Evolutionary conservation across 2,113 vertebrate genomes (phyloP).

Genomic region (Aplodontia rufa): DNA sequence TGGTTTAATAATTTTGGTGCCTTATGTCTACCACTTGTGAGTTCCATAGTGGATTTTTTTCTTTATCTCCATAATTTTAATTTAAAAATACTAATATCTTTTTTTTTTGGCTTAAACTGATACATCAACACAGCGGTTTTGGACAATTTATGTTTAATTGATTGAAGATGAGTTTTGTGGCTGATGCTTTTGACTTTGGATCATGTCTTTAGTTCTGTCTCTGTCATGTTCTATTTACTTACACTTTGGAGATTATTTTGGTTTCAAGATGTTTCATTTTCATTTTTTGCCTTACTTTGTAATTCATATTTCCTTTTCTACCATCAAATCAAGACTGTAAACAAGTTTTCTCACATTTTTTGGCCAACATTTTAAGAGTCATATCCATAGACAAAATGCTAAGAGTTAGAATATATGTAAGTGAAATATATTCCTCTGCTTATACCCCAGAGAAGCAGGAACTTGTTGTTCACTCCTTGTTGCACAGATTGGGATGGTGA

Average conservation of each 20-base stretch:
- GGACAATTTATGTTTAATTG: not conserved
- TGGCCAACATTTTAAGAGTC: not conserved
- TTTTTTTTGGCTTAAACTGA: not conserved
- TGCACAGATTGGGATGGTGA: no score
- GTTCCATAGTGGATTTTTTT: not conserved
- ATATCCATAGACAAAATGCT: not conserved
- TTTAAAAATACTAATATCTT: not conserved
- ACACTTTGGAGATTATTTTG: not conserved
- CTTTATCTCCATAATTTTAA: not conserved
- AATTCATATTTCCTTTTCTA: conserved; percentile 35
- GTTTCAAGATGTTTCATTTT: conserved; percentile 28
- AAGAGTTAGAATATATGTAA: not conserved
- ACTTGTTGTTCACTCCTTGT: not conserved
- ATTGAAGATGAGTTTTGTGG: not conserved
- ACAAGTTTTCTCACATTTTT: not conserved
- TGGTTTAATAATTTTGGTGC: not conserved
- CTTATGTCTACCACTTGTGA: not conserved
- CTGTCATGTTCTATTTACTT: not conserved
- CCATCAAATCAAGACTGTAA: not conserved
- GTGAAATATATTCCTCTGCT: not conserved
- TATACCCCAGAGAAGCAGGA: not conserved
- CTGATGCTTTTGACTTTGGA: not conserved
- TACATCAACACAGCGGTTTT: not conserved
- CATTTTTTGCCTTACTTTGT: not conserved
- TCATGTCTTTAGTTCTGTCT: not conserved